These are phyloP conservation scores for Cynocephalus volans DNA, from an alignment of 2,113 vertebrate species.

Conservation along the genomic window DNA sequence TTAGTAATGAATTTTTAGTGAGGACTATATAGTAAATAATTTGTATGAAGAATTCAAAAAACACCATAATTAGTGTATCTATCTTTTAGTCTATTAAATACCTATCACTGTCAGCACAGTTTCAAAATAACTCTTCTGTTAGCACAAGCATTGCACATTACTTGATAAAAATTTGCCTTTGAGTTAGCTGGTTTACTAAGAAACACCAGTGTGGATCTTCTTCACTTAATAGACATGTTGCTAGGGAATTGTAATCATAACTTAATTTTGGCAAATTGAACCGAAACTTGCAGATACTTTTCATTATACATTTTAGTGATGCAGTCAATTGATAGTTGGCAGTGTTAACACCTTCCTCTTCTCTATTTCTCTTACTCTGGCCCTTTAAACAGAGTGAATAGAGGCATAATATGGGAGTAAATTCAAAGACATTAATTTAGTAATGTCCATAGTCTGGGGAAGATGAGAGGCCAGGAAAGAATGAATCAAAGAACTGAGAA, in stretches of 20 bases:
- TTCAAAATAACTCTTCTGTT: neutral
- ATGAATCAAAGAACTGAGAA: neutral
- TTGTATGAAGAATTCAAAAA: conserved; percentile 53
- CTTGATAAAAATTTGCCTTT: neutral
- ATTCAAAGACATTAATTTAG: neutral
- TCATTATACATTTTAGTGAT: conserved; percentile 9
- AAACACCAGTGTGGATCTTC: neutral
- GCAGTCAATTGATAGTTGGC: neutral
- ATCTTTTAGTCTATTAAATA: conserved; percentile 48
- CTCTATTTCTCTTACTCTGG: neutral
- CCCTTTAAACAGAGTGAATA: neutral
- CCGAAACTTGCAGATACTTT: neutral
- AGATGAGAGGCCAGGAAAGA: neutral
- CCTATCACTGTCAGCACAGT: neutral
- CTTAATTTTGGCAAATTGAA: conserved; percentile 31
- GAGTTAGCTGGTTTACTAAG: conserved; percentile 45
- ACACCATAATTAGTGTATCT: conserved; percentile 53
- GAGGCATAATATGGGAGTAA: neutral
- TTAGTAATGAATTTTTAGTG: neutral
- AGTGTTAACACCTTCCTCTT: neutral
- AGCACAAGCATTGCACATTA: neutral
- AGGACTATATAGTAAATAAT: conserved; percentile 56
- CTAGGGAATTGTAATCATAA: neutral
- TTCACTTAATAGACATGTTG: neutral
- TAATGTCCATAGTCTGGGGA: neutral